Base-by-base conservation (phyloP, 2,113 vertebrate genomes). In the Paratilapia polleni region DNA sequence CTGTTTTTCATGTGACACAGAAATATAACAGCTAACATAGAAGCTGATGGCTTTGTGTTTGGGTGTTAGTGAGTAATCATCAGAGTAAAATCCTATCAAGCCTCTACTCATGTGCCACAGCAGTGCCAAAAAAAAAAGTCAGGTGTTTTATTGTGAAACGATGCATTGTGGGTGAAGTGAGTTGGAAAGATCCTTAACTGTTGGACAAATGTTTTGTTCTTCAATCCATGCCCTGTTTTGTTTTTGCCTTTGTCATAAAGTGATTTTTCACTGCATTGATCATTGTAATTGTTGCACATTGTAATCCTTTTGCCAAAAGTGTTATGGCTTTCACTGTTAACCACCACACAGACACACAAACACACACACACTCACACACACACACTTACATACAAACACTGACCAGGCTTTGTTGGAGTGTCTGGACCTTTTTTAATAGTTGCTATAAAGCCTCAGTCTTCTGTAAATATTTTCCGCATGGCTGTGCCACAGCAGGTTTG, bases 291-390 rank as follows among this genome's bases (percentile, higher is more conserved):
- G 76, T 89, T 81, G 80, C 58, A 77, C 36, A 89, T 85, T 80
- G 54, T 88, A 77, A 87, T 88, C 64, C 17, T 89, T 31, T 90
- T 91, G 89, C 88, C 90, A 88, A 89, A 94, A 89, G 85, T 93
- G 88, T 93, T 87, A 88, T 5, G 90, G 84, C 90, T 91, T 94
- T 91, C 81, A 90, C 93, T 93, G 92, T 93, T 92, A 91, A 89
- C 81, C 58, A 54, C 78, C 52, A 89, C 49, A 89, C 81, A 77
- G 11, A 84, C 22, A 77, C 20, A 84, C 41, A 64, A 83, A 78
- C 63, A 64, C 56, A 78, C 47, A 81, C 63, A 49, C 31, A 54
- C 76, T 47, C 70, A 76, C 56, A 78, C 63, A 74, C 49, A 88
- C 26, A 64, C 58, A 75, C n/a, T 66, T 6, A 77, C 9, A 81